A percentile compares a stretch with the other conserved stretches of the same genome.
phyloP scores from a whole-genome alignment of 2,797 vertebrate species.

The Thaleichthys pacificus region DNA sequence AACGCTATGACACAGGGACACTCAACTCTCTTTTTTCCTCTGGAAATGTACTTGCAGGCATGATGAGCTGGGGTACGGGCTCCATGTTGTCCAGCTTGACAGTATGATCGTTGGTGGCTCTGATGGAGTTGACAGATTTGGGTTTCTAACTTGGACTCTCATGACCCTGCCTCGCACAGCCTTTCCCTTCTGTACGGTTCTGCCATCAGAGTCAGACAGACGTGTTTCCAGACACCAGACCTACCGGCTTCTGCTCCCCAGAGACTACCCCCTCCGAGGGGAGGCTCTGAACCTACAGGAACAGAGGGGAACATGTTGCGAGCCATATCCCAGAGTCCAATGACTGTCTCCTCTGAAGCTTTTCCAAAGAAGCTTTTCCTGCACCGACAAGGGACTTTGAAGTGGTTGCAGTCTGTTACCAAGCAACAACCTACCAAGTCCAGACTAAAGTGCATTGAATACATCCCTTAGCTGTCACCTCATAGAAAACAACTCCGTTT shows the following conservation, averaged over 20 bases:
- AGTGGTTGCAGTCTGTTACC: conserved; percentile 35
- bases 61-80: neutral
- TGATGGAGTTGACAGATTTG: conserved; percentile 23
- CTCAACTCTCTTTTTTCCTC: neutral
- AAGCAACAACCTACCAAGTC: neutral
- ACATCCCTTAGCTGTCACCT: neutral
- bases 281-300: conserved; percentile 26
- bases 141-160: conserved; percentile 9
- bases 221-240: conserved; percentile 30
- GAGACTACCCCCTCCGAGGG: conserved; percentile 18
- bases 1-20: neutral
- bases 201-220: conserved; percentile 35
- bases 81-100: neutral
- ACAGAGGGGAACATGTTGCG: conserved; percentile 18
- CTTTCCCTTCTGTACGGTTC: conserved; percentile 21
- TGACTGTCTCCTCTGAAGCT: conserved; percentile 24
- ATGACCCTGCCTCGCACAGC: neutral
- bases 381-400: conserved; percentile 28
- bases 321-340: conserved; percentile 23
- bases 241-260: conserved; percentile 26
- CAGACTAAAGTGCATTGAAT: neutral
- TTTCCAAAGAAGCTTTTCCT: conserved; percentile 19
- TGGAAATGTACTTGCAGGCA: neutral
- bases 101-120: conserved; percentile 10
- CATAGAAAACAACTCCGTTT: neutral